Percentiles rank a stretch among this genome's conserved stretches.
These are phyloP conservation scores for Lamprologus callipterus DNA, from an alignment of 2,113 vertebrate species.

Conservation along the genomic window DNA sequence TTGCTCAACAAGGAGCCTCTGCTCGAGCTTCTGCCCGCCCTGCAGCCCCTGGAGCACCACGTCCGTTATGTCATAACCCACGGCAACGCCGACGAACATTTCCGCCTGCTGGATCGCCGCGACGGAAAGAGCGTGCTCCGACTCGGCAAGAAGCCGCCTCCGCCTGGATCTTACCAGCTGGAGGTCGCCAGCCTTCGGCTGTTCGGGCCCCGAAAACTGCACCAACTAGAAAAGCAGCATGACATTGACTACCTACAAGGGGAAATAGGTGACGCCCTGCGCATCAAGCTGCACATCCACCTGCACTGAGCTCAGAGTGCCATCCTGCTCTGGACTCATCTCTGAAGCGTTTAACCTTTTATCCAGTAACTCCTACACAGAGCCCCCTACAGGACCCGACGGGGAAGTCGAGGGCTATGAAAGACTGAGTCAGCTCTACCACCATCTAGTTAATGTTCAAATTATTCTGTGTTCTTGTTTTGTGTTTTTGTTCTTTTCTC, in stretches of 20 bases:
- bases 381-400: conserved; percentile 6
- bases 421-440: conserved; percentile 66
- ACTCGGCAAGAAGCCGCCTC: conserved; percentile 70
- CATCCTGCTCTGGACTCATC: conserved; percentile 45
- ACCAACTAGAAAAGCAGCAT: conserved; percentile 76
- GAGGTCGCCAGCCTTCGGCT: conserved; percentile 81
- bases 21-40: conserved; percentile 80
- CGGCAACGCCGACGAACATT: conserved; percentile 77
- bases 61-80: conserved; percentile 80
- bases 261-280: conserved; percentile 78
- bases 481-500: conserved; percentile 12
- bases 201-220: conserved; percentile 72
- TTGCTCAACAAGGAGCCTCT: conserved; percentile 81
- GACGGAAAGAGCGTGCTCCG: conserved; percentile 81
- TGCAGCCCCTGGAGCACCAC: conserved; percentile 77
- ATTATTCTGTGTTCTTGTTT: conserved; percentile 46
- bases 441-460: conserved; percentile 66
- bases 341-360: conserved; percentile 32
- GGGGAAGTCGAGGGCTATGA: conserved; percentile 46
- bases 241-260: conserved; percentile 81
- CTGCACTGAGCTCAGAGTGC: conserved; percentile 76
- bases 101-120: conserved; percentile 77
- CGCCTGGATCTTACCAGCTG: conserved; percentile 77
- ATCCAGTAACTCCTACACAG: conserved; percentile 6
- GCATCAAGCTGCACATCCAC: conserved; percentile 84